These are phyloP conservation scores for Aleiodes alternator DNA, from an alignment of 2,888 invertebrate species.

Conservation along the genomic window DNA sequence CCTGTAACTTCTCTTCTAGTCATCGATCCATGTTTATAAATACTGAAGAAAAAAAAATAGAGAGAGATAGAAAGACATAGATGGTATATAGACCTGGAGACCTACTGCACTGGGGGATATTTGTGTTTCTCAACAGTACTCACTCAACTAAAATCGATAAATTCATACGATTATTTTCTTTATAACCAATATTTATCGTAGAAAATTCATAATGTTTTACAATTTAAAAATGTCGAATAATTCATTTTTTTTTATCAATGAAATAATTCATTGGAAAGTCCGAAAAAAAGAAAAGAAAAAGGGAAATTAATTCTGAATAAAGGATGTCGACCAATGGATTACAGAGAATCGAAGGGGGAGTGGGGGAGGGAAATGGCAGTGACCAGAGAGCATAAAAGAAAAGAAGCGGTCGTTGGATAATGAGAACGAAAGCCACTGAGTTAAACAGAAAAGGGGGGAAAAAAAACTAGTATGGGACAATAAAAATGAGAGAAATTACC, in stretches of 20 bases:
- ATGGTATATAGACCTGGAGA: constrained; percentile 55
- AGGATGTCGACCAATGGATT: constrained; percentile 1
- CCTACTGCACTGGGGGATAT: constrained; percentile 49
- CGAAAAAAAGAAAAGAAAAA: background rate
- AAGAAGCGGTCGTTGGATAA: constrained; percentile 27
- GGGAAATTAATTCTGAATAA: background rate
- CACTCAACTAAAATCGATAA: constrained; percentile 1
- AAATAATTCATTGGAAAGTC: constrained; percentile 2
- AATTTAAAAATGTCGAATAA: background rate
- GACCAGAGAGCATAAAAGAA: constrained; percentile 24
- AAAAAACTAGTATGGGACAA: constrained; percentile 18
- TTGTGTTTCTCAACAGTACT: constrained; percentile 31
- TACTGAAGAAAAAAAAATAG: constrained; percentile 48
- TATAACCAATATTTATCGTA: background rate
- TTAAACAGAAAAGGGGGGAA: background rate
- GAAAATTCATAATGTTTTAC: too few species aligned
- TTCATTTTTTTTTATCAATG: background rate
- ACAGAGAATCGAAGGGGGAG: background rate
- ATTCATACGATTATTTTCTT: constrained; percentile 4
- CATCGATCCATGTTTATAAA: constrained; percentile 67
- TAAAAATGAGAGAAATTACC: constrained; percentile 49
- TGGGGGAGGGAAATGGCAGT: background rate
- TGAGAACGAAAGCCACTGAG: constrained; percentile 22
- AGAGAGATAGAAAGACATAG: background rate
- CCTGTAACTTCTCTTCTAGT: constrained; percentile 37